phyloP scores from a whole-genome alignment of 2,113 vertebrate genomes.

The Osmerus eperlanus region DNA sequence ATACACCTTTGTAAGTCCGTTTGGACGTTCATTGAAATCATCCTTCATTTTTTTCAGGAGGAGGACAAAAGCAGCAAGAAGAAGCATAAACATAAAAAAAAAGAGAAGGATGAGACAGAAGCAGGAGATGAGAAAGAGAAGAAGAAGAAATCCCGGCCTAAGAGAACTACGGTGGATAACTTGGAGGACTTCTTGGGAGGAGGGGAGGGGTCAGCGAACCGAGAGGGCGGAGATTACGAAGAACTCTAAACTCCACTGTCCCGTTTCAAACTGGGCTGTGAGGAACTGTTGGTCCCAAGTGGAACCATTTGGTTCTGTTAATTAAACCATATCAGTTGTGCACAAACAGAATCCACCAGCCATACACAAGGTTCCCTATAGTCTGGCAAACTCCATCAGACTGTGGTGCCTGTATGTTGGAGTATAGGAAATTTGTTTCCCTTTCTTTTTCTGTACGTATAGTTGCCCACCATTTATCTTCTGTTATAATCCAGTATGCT shows the following conservation, averaged over 20 bases:
- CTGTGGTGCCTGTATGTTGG: slow-evolving; percentile 22
- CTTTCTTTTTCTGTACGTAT: neutral
- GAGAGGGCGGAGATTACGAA: slow-evolving; percentile 89
- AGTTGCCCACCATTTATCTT: slow-evolving; percentile 18
- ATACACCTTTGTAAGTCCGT: neutral
- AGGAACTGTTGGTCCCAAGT: neutral
- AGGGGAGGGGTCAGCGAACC: slow-evolving; percentile 55
- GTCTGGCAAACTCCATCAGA: slow-evolving; percentile 27
- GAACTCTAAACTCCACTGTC: slow-evolving; percentile 76
- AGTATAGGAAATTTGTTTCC: too few species aligned
- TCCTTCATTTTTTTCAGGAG: slow-evolving; percentile 65
- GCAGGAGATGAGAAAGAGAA: slow-evolving; percentile 70
- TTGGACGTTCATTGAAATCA: neutral
- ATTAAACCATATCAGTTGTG: slow-evolving; percentile 38
- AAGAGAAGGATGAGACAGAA: slow-evolving; percentile 76
- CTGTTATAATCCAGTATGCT: slow-evolving; percentile 25
- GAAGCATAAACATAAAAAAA: slow-evolving; percentile 86
- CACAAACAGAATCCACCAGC: slow-evolving; percentile 58
- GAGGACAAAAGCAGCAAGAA: slow-evolving; percentile 84
- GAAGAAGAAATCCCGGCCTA: slow-evolving; percentile 74
- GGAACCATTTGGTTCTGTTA: slow-evolving; percentile 14
- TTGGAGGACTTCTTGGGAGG: slow-evolving; percentile 91
- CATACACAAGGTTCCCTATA: slow-evolving; percentile 45
- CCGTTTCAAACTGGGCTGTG: neutral
- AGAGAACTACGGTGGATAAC: slow-evolving; percentile 80